Base-by-base conservation (phyloP, 92 coral and sea anemone genomes). In the Porites evermanni region DNA sequence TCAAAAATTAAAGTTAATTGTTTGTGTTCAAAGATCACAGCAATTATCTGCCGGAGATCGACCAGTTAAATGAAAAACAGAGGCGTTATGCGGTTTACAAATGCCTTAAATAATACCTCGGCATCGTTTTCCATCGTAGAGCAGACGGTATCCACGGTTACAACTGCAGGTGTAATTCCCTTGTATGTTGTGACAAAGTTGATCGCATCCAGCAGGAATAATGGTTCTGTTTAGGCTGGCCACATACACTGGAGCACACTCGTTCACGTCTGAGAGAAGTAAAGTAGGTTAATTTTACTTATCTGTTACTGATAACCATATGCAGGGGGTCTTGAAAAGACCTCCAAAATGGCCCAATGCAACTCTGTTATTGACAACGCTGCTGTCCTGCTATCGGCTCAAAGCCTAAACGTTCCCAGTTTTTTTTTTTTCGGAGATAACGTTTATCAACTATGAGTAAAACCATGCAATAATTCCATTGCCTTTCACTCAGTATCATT, bases 91-190 rank as follows among this genome's bases (percentile, higher is more conserved):
- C 17, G 61, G 13, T 11, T 38, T 56, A 56, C 3, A 54, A 56
- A 56, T 56, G 16, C 4, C 12, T 11, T 11, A 11, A 56, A 14
- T 56, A n/a, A 16, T 4, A 63, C 67, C 67, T 63, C 67, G 24
- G 20, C 67, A 63, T 8, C 67, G 67, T 63, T 63, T 63, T 63
- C 67, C 67, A 18, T 63, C 67, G 20, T 63, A 63, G 17, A 63
- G n/a, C 67, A 16, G 18, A 63, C 67, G 2, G 70, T 21, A 19
- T 8, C 32, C 70, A 67, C n/a, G 70, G 70, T 67, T 7, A 67
- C 70, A 78, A 32, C 82, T 78, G 32, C 82, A 78, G 26, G 82
- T 78, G 21, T 78, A 78, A n/a, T 78, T 78, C 6, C 82, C 82
- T 64, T 4, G 72, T 23, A 60, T 78, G 58, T 78, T 78, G 16